phyloP scores from a whole-genome alignment of 2,888 invertebrate species.

The Mythimna ferrago region DNA sequence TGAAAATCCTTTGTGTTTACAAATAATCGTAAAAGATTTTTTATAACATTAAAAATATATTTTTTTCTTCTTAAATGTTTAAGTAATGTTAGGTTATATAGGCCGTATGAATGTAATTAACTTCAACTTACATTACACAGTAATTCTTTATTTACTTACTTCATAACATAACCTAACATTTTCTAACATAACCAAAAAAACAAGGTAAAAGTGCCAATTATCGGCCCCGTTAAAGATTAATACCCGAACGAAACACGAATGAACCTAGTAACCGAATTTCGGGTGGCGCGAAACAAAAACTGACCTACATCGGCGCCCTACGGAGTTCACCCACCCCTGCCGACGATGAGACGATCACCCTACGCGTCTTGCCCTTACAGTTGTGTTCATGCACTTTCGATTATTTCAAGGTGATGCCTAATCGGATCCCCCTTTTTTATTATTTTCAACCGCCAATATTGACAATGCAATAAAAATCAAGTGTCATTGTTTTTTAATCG shows the following conservation, averaged over 20 bases:
- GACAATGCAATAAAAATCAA: conserved; percentile 26
- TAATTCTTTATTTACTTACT: conserved; percentile 22
- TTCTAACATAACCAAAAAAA: conserved; percentile 44
- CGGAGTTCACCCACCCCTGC: conserved; percentile 89
- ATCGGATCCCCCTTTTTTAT: conserved; percentile 58
- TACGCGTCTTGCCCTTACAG: conserved; percentile 83
- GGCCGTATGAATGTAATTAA: neutral
- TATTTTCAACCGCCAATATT: conserved; percentile 39
- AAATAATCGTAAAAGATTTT: neutral
- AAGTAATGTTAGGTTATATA: too few species aligned
- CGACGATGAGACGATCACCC: conserved; percentile 81
- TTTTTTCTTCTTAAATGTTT: neutral
- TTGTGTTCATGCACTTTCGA: conserved; percentile 79
- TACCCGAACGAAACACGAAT: conserved; percentile 74
- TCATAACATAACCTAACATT: conserved; percentile 27
- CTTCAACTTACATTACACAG: neutral
- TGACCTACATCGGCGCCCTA: conserved; percentile 90
- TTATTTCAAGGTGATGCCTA: conserved; percentile 79
- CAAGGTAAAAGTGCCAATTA: conserved; percentile 69
- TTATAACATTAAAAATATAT: neutral
- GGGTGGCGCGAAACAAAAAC: conserved; percentile 90
- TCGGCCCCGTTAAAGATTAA: conserved; percentile 70
- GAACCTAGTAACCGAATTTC: conserved; percentile 90
- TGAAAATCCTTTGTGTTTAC: too few species aligned
- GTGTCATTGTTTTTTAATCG: neutral